Conservation (phyloP, 2,888 invertebrate species). For the Drosophila testacea region DNA sequence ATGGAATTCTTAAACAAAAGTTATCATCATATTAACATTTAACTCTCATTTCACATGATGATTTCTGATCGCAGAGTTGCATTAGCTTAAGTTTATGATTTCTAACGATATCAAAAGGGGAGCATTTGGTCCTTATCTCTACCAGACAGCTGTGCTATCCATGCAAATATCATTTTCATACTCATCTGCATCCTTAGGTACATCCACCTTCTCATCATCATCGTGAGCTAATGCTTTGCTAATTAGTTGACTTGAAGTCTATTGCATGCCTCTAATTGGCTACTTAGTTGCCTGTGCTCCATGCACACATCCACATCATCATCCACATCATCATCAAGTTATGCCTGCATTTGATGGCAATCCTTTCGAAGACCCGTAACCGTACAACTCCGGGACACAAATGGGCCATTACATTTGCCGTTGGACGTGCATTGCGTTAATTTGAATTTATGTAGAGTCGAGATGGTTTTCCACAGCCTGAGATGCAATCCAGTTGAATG, state of each 20-base stretch:
- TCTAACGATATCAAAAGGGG: not conserved
- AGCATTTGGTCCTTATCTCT: not conserved
- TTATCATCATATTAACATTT: not conserved
- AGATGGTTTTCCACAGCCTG: constrained; percentile 1
- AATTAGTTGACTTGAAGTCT: constrained; percentile 46
- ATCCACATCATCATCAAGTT: not conserved
- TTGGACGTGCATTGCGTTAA: constrained; percentile 34
- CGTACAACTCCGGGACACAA: constrained; percentile 26
- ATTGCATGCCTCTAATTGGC: constrained; percentile 53
- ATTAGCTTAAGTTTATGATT: not conserved
- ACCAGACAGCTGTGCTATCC: constrained; percentile 2
- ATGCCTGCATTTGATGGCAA: constrained; percentile 33
- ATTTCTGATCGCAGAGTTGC: not conserved
- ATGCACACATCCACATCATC: not conserved
- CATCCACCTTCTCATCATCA: constrained; percentile 13
- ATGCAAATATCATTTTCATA: not conserved
- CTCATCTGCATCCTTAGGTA: not conserved
- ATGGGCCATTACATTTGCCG: constrained; percentile 47
- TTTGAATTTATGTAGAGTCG: constrained; percentile 38
- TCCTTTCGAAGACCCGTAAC: constrained; percentile 16
- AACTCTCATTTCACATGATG: not conserved
- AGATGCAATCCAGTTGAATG: constrained; percentile 10
- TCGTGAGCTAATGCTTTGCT: constrained; percentile 42
- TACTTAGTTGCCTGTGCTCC: constrained; percentile 34
- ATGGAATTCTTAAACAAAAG: not conserved